phyloP scores from a whole-genome alignment of 2,888 invertebrate genomes.

The Heteromurus nitidus region DNA sequence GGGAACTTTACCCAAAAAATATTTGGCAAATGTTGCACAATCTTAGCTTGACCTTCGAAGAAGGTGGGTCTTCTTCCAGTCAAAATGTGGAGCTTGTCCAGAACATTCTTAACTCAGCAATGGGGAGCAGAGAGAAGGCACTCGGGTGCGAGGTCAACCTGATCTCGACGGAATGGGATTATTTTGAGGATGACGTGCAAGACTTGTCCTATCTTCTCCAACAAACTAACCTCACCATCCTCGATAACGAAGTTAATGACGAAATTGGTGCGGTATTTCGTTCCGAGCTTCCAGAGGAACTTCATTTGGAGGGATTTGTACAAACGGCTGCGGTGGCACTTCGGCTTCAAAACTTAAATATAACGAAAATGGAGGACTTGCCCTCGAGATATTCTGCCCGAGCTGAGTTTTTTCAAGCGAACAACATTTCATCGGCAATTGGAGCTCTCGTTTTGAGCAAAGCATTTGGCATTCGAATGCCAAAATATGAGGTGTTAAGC shows the following conservation, averaged over 20 bases:
- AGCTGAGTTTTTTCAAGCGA: slow-evolving; percentile 23
- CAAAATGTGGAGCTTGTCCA: no score
- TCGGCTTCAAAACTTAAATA: slow-evolving; percentile 24
- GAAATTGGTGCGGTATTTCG: slow-evolving; percentile 10
- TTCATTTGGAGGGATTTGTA: not conserved
- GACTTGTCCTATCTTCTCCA: slow-evolving; percentile 26
- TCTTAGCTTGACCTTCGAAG: not conserved
- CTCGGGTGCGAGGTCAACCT: slow-evolving; percentile 7
- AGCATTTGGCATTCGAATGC: slow-evolving; percentile 31
- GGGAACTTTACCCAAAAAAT: slow-evolving; percentile 63
- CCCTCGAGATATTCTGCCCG: not conserved
- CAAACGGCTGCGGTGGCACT: slow-evolving; percentile 32
- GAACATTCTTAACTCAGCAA: not conserved
- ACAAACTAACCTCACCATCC: not conserved
- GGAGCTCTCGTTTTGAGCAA: not conserved
- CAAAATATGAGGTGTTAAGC: slow-evolving; percentile 12
- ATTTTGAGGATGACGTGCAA: slow-evolving; percentile 15
- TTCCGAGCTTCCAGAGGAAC: not conserved
- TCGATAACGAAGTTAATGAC: slow-evolving; percentile 2
- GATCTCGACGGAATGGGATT: not conserved
- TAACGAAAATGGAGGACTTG: not conserved
- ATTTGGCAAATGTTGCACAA: slow-evolving; percentile 35
- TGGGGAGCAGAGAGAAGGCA: slow-evolving; percentile 9
- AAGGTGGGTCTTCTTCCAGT: not conserved
- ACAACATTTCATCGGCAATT: not conserved